Percentiles rank a stretch among this genome's conserved stretches.
Evolutionary conservation across 2,113 vertebrate species (phyloP).

Genomic region (Pluvialis apricaria): DNA sequence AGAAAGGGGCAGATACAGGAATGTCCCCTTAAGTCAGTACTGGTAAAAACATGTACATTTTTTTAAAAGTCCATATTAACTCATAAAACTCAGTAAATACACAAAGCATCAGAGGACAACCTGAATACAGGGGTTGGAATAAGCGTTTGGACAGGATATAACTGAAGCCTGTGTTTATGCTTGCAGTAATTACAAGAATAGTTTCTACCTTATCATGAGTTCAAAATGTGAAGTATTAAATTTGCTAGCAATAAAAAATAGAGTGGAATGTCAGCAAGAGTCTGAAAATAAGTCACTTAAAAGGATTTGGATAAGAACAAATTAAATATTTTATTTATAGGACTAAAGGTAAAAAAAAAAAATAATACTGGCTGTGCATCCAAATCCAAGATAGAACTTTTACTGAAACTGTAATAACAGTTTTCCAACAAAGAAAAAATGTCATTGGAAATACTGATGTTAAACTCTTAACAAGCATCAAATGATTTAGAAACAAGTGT

Average conservation of each 20-base stretch:
- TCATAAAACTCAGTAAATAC: background rate
- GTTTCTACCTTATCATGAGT: background rate
- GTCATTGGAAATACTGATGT: background rate
- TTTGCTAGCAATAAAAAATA: background rate
- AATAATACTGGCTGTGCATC: background rate
- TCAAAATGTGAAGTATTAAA: conserved; percentile 5
- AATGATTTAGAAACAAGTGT: background rate
- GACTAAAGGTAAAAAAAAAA: background rate
- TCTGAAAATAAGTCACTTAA: background rate
- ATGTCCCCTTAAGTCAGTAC: background rate
- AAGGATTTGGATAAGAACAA: background rate
- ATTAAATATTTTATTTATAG: background rate
- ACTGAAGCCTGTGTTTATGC: background rate
- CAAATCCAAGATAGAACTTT: background rate
- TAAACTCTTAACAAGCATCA: background rate
- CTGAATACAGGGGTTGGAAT: background rate
- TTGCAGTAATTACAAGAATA: background rate
- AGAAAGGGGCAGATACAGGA: background rate
- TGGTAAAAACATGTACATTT: background rate
- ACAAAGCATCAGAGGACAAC: background rate
- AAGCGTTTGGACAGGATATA: background rate
- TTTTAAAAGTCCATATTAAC: background rate
- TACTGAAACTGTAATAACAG: background rate
- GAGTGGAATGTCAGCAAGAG: background rate
- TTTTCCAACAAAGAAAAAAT: background rate